Evolutionary conservation across 2,888 invertebrate species (phyloP), one percentile per base, ranked within the genome.

Genomic region (Ectemnius continuus): DNA sequence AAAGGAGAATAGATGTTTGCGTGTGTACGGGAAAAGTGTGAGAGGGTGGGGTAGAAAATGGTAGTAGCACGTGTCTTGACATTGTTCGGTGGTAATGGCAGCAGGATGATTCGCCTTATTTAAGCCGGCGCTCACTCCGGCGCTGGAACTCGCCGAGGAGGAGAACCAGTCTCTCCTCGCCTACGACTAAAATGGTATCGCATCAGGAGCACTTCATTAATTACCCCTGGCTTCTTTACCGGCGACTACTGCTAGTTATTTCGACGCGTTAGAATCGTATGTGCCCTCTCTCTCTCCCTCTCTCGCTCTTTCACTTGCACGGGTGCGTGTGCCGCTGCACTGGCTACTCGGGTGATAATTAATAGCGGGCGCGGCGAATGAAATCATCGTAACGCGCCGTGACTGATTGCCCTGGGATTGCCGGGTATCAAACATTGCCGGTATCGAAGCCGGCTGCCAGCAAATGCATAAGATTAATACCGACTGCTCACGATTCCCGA

Each of bases 321-420:
- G 23, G 23, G 23, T 23, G 23, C 23, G 23, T 20, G 20, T 23
- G 23, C 23, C 23, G 23, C 23, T 23, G 23, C 23, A 52, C 70
- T 70, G 70, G 46, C 68, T 72, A 56, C 75, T 72, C 73, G 71
- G 18, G 67, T 69, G 75, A 81, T 83, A 83, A 82, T 82, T 83
- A 82, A 82, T 83, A 75, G 79, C 74, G 70, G 16, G 65, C 67
- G 78, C 78, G 76, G 74, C 76, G 78, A 82, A 82, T 75, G 79
- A 81, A 82, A 82, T 83, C 79, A 81, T 82, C 81, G 81, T 82
- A 82, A 82, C 67, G 79, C 56, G 79, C 67, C 83, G 78, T 82
- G 82, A 82, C 82, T 74, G 83, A 82, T 82, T 71, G 82, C 82
- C 68, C 72, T 74, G 72, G 59, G 74, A 79, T 80, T 81, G 71